A percentile compares a stretch with the other conserved stretches of the same genome.
phyloP scores from a whole-genome alignment of 2,797 vertebrate species.

The Myripristis murdjan region DNA sequence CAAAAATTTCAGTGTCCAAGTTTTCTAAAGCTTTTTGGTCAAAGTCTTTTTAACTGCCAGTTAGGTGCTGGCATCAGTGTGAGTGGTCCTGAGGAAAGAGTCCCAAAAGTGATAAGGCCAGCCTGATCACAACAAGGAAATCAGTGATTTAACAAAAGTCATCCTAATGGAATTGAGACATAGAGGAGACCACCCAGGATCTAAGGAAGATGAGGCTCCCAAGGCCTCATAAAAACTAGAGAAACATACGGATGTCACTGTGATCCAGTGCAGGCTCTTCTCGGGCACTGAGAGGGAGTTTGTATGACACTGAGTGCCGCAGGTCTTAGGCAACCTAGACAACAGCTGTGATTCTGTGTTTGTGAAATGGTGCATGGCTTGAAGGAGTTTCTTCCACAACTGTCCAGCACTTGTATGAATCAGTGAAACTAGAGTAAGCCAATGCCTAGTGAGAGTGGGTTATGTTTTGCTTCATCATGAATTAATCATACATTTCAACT shows the following conservation, averaged over 20 bases:
- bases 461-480: slow-evolving; percentile 10
- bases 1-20: background rate
- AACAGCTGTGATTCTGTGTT: slow-evolving; percentile 28
- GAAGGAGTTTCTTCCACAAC: background rate
- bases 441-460: background rate
- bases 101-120: background rate
- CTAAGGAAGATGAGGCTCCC: slow-evolving; percentile 37
- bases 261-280: slow-evolving; percentile 62
- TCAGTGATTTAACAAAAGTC: slow-evolving; percentile 43
- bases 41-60: background rate
- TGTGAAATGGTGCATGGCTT: slow-evolving; percentile 13
- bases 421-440: background rate
- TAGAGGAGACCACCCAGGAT: slow-evolving; percentile 70
- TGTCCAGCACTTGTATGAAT: slow-evolving; percentile 23
- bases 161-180: slow-evolving; percentile 39
- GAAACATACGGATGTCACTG: slow-evolving; percentile 60
- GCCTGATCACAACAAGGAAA: slow-evolving; percentile 35
- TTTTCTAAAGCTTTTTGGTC: background rate
- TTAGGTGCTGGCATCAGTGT: background rate
- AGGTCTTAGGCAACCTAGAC: slow-evolving; percentile 20
- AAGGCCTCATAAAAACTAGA: slow-evolving; percentile 62
- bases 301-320: slow-evolving; percentile 25
- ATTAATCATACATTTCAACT: slow-evolving; percentile 8
- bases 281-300: slow-evolving; percentile 14
- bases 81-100: background rate